These are phyloP conservation scores for Heliornis fulica DNA, from an alignment of 2,113 vertebrate species.

Conservation along the genomic window DNA sequence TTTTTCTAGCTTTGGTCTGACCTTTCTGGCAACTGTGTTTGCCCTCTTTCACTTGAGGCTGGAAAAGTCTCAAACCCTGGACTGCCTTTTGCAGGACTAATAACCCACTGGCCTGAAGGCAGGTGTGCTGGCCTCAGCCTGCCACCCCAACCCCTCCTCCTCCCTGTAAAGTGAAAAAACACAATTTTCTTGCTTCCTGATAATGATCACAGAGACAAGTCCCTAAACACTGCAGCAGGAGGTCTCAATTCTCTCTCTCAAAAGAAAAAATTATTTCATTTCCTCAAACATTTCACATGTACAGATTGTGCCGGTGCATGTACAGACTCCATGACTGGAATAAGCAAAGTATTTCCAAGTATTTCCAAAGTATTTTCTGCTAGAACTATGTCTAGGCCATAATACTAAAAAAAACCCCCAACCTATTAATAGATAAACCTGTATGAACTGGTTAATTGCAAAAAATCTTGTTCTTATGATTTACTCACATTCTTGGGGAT, in stretches of 20 bases:
- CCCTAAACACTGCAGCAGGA: background rate
- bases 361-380: too few relatives aligned
- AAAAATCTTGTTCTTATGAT: background rate
- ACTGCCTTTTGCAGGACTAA: background rate
- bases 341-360: background rate
- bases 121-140: background rate
- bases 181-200: background rate
- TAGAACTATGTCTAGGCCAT: background rate
- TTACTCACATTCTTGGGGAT: background rate
- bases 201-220: background rate
- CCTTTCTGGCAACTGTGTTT: background rate
- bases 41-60: accelerated
- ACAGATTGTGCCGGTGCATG: background rate
- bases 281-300: background rate
- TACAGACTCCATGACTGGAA: background rate
- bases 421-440: background rate
- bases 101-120: background rate
- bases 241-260: background rate
- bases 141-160: background rate
- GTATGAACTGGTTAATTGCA: background rate
- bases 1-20: background rate
- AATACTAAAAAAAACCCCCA: background rate
- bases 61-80: background rate
- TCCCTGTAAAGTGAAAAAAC: background rate
- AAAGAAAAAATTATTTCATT: background rate